Base-by-base conservation (phyloP, 1,140 invertebrate species). In the Linepithema humile region DNA sequence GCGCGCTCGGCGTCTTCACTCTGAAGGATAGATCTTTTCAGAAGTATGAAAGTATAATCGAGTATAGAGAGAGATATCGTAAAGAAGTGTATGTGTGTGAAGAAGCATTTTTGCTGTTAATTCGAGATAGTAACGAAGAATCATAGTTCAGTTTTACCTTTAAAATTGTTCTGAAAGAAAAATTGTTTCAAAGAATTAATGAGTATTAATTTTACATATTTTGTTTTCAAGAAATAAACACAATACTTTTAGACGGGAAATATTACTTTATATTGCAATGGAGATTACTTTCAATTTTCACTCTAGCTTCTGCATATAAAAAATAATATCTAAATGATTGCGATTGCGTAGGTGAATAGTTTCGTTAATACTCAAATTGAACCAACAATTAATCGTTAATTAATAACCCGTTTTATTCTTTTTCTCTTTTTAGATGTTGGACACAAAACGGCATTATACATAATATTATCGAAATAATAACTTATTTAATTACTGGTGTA, bases 371-470 rank as follows among this genome's bases (percentile, higher is more conserved):
- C 26, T n/a, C n/a, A n/a, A 57, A 82, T n/a, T 57, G 29, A 65
- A 57, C 57, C 43, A 77, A 74, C 35, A 60, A 72, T 72, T 62
- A 53, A 67, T 60, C 29, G 43, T 75, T 64, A 83, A 85, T 69
- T 82, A 67, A 75, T 70, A 69, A 59, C 0, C 3, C 17, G 35
- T 64, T 62, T 75, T 59, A 40, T 78, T 60, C 82, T 50, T 82
- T 70, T 90, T 90, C 26, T 50, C 78, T 70, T 90, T 90, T 29
- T 57, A 91, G 91, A 57, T 78, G 57, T 85, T 91, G 53, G 87
- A 91, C 12, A 87, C 87, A 57, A 88, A 74, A 57, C 26, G 43
- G 50, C 77, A 59, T 32, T 55, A 65, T 69, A 82, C 48, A 78
- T 83, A 38, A 89, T 50, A 55, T 23, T 73, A 73, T 59, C 35